A percentile compares a stretch with the other conserved stretches of the same genome.
Conservation (phyloP, 35 echinoderm and acorn worm genomes). For the Amphiura filiformis region DNA sequence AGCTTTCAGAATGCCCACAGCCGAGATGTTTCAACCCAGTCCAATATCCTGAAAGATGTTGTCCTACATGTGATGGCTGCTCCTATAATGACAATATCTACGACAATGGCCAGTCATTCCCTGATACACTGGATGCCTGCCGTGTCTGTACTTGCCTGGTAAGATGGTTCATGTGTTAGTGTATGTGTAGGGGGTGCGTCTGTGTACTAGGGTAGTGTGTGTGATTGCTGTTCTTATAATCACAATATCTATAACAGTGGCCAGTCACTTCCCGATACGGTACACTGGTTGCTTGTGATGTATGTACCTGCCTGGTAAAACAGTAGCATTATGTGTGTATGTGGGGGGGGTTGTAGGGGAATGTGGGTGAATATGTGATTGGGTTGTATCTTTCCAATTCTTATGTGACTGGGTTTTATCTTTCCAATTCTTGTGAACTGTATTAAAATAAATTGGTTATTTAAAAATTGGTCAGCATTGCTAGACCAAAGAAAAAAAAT, state of each 20-base stretch:
- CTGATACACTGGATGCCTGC: slow-evolving; percentile 73
- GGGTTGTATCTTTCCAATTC: no score
- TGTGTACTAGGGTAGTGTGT: slow-evolving; percentile 66
- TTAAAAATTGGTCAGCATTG: no score
- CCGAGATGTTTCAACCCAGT: slow-evolving; percentile 71
- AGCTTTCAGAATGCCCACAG: slow-evolving; percentile 50
- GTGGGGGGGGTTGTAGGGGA: no score
- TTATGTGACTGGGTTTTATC: no score
- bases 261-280: slow-evolving; percentile 58
- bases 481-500: no score
- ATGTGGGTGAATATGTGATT: no score
- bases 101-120: slow-evolving; percentile 70
- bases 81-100: slow-evolving; percentile 69
- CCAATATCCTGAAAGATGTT: slow-evolving; percentile 56
- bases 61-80: slow-evolving; percentile 81
- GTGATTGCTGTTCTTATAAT: slow-evolving; percentile 77
- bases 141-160: slow-evolving; percentile 73
- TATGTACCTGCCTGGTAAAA: slow-evolving; percentile 73
- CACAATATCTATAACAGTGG: slow-evolving; percentile 61
- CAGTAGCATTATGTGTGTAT: no score
- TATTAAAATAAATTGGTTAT: no score
- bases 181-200: no score
- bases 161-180: not conserved
- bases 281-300: slow-evolving; percentile 60
- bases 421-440: no score